phyloP scores from a whole-genome alignment of 2,113 vertebrate genomes.

The Erythrocercus mccallii region DNA sequence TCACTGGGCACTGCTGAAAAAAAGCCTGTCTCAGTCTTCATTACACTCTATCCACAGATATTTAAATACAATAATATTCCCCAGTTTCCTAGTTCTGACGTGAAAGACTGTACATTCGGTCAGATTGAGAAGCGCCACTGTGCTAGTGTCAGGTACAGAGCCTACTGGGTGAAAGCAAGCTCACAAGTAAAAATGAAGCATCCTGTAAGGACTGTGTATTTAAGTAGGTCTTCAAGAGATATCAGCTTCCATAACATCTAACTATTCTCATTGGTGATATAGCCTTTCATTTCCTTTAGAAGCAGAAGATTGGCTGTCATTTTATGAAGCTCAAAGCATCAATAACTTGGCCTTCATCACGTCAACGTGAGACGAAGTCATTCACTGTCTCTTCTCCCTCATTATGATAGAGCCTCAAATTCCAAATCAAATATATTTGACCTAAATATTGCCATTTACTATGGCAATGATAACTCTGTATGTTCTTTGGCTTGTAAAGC shows the following conservation, averaged over 20 bases:
- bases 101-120: not conserved
- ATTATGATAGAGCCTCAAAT: not conserved
- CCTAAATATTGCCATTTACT: not conserved
- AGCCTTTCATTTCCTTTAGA: not conserved
- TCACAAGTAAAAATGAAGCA: not conserved
- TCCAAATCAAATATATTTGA: not conserved
- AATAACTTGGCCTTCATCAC: not conserved
- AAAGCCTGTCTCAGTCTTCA: not conserved
- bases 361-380: not conserved
- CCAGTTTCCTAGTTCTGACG: not conserved
- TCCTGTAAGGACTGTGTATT: not conserved
- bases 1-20: not conserved
- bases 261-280: not conserved
- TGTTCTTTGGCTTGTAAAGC: not conserved
- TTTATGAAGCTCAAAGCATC: not conserved
- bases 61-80: not conserved
- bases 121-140: not conserved
- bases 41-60: not conserved
- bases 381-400: not conserved
- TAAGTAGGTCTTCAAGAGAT: not conserved
- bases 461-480: not conserved
- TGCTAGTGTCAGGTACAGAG: not conserved
- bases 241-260: fast-evolving
- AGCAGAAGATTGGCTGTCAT: not conserved
- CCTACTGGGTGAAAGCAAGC: not conserved